Percentiles rank a stretch among this genome's conserved stretches.
Conservation (phyloP, 2,797 vertebrate genomes). For the Crenuchus spilurus region DNA sequence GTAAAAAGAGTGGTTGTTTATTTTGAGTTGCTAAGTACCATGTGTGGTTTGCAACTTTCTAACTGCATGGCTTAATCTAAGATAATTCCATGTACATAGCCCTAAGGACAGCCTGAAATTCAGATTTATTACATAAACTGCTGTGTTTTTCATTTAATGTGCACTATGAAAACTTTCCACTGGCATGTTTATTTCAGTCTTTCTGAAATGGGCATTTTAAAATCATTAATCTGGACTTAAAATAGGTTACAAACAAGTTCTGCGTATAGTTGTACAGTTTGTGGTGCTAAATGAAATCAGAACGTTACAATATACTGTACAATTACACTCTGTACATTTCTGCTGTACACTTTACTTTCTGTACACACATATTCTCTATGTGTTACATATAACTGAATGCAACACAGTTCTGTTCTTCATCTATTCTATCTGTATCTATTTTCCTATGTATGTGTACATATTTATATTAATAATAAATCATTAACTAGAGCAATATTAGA, state of each 20-base stretch:
- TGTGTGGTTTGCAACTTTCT: constrained; percentile 23
- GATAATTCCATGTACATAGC: constrained; percentile 62
- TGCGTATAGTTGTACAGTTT: not conserved
- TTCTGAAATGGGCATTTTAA: not conserved
- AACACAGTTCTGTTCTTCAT: too few relatives aligned
- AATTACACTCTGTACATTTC: too few relatives aligned
- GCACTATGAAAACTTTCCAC: not conserved
- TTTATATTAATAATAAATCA: too few relatives aligned
- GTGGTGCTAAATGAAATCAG: not conserved
- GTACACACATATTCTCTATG: too few relatives aligned
- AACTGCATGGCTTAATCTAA: constrained; percentile 48
- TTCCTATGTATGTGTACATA: too few relatives aligned
- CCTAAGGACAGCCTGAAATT: not conserved
- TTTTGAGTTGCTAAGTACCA: constrained; percentile 32
- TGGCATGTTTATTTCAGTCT: constrained; percentile 2
- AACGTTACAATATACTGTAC: too few relatives aligned
- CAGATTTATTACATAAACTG: constrained; percentile 13
- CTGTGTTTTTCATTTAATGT: not conserved
- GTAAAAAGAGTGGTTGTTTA: constrained; percentile 34
- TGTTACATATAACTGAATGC: too few relatives aligned
- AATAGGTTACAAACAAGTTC: not conserved
- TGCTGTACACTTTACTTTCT: too few relatives aligned
- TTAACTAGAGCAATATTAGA: too few relatives aligned
- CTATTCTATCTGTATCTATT: too few relatives aligned
- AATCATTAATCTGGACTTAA: not conserved